Conservation (phyloP, 2,888 invertebrate species). For the Chrysolina americana region DNA sequence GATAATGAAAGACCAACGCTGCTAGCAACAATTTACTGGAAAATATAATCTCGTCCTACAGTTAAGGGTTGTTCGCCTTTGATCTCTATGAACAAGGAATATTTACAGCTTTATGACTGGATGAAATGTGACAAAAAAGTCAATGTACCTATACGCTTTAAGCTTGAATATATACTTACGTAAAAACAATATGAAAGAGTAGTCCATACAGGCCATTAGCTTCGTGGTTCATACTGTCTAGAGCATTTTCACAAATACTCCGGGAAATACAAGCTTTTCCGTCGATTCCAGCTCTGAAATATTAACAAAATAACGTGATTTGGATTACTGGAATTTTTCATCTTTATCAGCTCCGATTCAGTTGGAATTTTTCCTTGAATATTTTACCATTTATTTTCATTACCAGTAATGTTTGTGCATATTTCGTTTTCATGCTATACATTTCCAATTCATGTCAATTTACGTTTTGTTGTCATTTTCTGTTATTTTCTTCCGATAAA, state of each 20-base stretch:
- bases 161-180: conserved; percentile 73
- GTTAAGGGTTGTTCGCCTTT: not conserved
- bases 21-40: too few species aligned
- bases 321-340: too few species aligned
- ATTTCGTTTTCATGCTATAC: not conserved
- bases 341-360: too few species aligned
- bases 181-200: conserved; percentile 82
- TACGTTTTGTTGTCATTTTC: too few species aligned
- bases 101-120: conserved; percentile 18
- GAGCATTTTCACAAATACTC: conserved; percentile 82
- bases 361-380: too few species aligned
- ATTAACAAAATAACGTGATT: not conserved
- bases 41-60: not conserved
- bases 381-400: not conserved
- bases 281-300: conserved; percentile 74
- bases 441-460: not conserved
- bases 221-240: conserved; percentile 76
- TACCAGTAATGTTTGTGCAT: not conserved
- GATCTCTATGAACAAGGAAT: not conserved
- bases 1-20: too few species aligned
- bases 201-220: conserved; percentile 81
- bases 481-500: too few species aligned
- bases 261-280: conserved; percentile 81
- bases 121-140: not conserved
- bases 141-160: conserved; percentile 34